phyloP scores from a whole-genome alignment of 2,888 invertebrate species.

The Bursaphelenchus okinawaensis region DNA sequence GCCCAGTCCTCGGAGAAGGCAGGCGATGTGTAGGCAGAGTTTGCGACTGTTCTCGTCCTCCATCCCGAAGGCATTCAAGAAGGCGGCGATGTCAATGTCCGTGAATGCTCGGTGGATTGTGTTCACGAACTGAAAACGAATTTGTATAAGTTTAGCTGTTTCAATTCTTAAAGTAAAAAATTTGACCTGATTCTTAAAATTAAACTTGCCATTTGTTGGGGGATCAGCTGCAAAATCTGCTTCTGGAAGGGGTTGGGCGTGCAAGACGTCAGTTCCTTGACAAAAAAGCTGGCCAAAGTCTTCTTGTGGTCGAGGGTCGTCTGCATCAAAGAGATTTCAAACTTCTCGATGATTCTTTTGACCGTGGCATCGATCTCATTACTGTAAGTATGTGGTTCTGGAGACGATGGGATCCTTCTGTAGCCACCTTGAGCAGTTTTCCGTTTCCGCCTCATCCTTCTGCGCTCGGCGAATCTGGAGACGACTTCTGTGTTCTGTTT shows the following conservation, averaged over 20 bases:
- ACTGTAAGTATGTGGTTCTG: neutral
- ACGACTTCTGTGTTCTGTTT: slow-evolving; percentile 19
- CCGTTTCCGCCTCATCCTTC: neutral
- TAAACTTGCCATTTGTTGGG: neutral
- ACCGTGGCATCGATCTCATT: neutral
- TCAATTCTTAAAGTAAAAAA: too few relatives aligned
- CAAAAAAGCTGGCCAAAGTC: neutral
- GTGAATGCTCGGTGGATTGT: neutral
- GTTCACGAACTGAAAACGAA: neutral
- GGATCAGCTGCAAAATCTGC: neutral
- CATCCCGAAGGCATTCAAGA: neutral
- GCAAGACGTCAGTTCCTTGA: neutral
- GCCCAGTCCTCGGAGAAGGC: neutral
- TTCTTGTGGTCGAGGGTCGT: neutral
- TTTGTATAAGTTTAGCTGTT: neutral
- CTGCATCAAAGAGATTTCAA: neutral
- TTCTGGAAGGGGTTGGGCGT: neutral
- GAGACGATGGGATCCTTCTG: neutral
- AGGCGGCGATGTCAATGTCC: neutral
- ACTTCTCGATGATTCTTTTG: neutral
- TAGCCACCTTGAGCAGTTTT: neutral
- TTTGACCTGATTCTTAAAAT: too few relatives aligned
- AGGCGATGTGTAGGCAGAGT: neutral
- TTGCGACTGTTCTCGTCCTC: neutral
- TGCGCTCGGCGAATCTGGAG: neutral